A percentile compares a stretch with the other conserved stretches of the same genome.
Conservation (phyloP, 2,888 invertebrate species). For the Morpho helenor region DNA sequence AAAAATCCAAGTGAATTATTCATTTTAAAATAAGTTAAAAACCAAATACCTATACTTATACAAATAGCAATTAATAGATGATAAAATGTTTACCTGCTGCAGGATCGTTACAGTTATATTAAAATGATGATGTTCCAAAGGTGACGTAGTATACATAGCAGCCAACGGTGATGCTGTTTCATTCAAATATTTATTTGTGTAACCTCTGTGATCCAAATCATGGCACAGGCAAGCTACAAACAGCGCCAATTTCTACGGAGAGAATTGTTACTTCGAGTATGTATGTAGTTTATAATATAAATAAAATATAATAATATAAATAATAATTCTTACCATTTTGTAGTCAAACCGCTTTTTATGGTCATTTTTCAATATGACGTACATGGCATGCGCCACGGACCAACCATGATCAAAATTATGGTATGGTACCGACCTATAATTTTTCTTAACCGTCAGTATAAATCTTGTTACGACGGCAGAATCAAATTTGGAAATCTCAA, state of each 20-base stretch:
- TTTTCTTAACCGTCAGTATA: constrained; percentile 89
- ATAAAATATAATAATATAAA: not conserved
- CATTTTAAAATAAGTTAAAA: not conserved
- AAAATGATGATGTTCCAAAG: constrained; percentile 93
- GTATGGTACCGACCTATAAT: constrained; percentile 90
- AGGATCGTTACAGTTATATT: constrained; percentile 92
- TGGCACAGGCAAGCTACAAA: constrained; percentile 91
- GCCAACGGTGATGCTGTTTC: constrained; percentile 90
- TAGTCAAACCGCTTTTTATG: constrained; percentile 39
- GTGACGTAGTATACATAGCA: constrained; percentile 90
- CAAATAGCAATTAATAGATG: too few species aligned
- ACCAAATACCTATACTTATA: not conserved
- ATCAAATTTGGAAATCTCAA: constrained; percentile 83
- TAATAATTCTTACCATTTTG: constrained; percentile 43
- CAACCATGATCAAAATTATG: constrained; percentile 95
- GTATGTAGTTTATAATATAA: not conserved
- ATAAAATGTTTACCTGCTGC: constrained; percentile 80
- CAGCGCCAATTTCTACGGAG: constrained; percentile 83
- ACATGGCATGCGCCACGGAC: constrained; percentile 92
- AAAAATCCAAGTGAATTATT: constrained; percentile 13
- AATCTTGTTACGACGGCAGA: constrained; percentile 83
- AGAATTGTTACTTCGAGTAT: constrained; percentile 1
- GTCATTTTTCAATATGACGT: constrained; percentile 82
- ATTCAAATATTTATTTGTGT: constrained; percentile 92
- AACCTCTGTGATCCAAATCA: constrained; percentile 91